Conservation (phyloP, 2,113 vertebrate species). For the Xiphophorus hellerii region DNA sequence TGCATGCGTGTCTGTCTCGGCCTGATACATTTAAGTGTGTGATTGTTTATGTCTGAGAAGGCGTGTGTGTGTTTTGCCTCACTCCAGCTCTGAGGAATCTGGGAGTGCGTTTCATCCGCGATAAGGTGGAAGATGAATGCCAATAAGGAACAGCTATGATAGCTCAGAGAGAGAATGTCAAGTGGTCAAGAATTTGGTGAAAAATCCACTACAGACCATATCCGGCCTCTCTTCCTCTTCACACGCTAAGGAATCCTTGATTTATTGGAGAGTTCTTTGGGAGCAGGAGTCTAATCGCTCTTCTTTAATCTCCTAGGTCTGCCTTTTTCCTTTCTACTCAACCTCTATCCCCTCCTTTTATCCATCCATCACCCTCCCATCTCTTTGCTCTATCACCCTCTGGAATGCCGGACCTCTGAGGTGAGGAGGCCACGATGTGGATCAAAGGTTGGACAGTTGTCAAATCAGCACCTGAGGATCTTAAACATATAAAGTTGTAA, state of each 20-base stretch:
- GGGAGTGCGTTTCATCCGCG: slow-evolving; percentile 54
- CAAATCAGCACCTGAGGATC: slow-evolving; percentile 67
- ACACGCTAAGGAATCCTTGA: slow-evolving; percentile 59
- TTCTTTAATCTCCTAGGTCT: slow-evolving; percentile 73
- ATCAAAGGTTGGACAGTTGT: slow-evolving; percentile 72
- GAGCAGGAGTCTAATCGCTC: slow-evolving; percentile 71
- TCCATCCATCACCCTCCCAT: slow-evolving; percentile 75
- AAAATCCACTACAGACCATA: slow-evolving; percentile 32
- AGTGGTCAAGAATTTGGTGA: slow-evolving; percentile 27
- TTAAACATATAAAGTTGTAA: slow-evolving; percentile 34
- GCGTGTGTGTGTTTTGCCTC: slow-evolving; percentile 8
- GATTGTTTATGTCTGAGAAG: slow-evolving; percentile 30
- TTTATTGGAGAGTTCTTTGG: slow-evolving; percentile 68
- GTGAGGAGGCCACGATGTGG: slow-evolving; percentile 39
- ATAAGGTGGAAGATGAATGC: slow-evolving; percentile 59
- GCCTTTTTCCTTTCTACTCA: slow-evolving; percentile 70
- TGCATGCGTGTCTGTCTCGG: slow-evolving; percentile 21
- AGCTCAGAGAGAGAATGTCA: slow-evolving; percentile 31
- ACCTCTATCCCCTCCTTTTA: slow-evolving; percentile 65
- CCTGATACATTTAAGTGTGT: slow-evolving; percentile 19
- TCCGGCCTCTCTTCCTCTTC: slow-evolving; percentile 29
- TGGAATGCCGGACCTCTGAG: slow-evolving; percentile 76
- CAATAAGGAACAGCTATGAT: slow-evolving; percentile 39
- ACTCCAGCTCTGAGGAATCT: slow-evolving; percentile 46
- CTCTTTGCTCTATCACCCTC: slow-evolving; percentile 66